Base-by-base conservation (phyloP, 2,113 vertebrate genomes). In the Crotalus tigris region DNA sequence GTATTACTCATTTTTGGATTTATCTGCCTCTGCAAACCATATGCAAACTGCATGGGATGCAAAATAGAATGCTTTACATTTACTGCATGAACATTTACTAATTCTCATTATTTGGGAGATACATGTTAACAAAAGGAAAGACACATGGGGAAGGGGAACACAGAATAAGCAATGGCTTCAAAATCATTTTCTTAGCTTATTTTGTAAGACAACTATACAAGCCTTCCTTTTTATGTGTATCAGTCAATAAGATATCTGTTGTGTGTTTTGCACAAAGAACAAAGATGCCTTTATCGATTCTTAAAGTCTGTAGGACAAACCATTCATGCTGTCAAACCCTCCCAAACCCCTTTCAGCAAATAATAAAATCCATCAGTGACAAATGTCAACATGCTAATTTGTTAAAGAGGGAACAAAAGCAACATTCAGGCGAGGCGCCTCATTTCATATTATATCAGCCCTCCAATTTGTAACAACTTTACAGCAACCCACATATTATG, bases 311-410 rank as follows among this genome's bases (percentile, higher is more conserved):
- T 95, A 97, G 98, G 97, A 98, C 96, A 96, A 97, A 97, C 97
- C 97, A 98, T 98, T 98, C 98, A 98, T 97, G 97, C 97, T 98
- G 98, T 97, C 97, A 98, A 97, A 95, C 93, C 86, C 93, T 92
- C 61, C 95, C 95, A 95, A 97, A 97, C 94, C 94, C 96, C 96
- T 98, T 98, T 98, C 98, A 97, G 97, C 98, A 98, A 98, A 98
- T 98, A 98, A 98, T 96, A 97, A 98, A 99, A 98, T 98, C 98
- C 97, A 98, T 98, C 98, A 98, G 97, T 98, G 98, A 98, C 98
- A 98, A 99, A 99, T 98, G 98, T 98, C 98, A 98, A 98, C 98
- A 98, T 97, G 98, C 98, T 98, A 97, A 97, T 98, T 98, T 97
- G 96, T 98, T 97, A 97, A 98, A 98, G 94, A 95, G 96, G 89